Evolutionary conservation across 2,888 invertebrate genomes (phyloP), one percentile per base, ranked within the genome.

Genomic region (Cecidostiba fungosa): DNA sequence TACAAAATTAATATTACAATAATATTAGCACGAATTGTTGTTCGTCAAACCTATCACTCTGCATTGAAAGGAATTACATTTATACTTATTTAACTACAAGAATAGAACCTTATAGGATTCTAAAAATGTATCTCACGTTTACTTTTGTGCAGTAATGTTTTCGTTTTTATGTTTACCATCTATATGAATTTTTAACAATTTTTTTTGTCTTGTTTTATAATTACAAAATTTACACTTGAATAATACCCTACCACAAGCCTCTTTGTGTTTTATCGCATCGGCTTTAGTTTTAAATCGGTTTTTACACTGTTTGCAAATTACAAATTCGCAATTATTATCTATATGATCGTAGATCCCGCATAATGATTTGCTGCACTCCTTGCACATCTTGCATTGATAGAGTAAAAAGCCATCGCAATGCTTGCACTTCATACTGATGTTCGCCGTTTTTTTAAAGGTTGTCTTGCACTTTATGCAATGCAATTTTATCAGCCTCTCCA

Each of bases 281-380:
- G 19, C 19, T 70, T n/a, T 70, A 4, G 39, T 32, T 70, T 36
- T 70, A 32, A 70, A 66, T 3, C 66, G 23, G 12, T 26, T 26
- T 4, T 16, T 66, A 14, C 66, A 66, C 3, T 66, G 10, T 66
- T 29, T 29, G 29, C 66, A 66, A 26, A 29, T 29, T 14, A n/a
- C 14, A 0, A 70, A 70, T 39, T 70, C 39, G 19, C 72, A 73
- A 26, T 32, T 47, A 73, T 73, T 73, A n/a, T 73, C 26, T 23
- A 73, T 23, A 26, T 73, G 73, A 23, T 73, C 47, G 47, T 73
- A 73, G n/a, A 47, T 47, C 5, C 23, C 73, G 26, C 73, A 43
- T 14, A 47, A 73, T 0, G 43, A 73, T 73, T 73, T 73, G 23
- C 47, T 47, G 1, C 23, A 16, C 26, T 23, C 23, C 6, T 73